Evolutionary conservation across 2,888 invertebrate genomes (phyloP).

Genomic region (Carabus problematicus): DNA sequence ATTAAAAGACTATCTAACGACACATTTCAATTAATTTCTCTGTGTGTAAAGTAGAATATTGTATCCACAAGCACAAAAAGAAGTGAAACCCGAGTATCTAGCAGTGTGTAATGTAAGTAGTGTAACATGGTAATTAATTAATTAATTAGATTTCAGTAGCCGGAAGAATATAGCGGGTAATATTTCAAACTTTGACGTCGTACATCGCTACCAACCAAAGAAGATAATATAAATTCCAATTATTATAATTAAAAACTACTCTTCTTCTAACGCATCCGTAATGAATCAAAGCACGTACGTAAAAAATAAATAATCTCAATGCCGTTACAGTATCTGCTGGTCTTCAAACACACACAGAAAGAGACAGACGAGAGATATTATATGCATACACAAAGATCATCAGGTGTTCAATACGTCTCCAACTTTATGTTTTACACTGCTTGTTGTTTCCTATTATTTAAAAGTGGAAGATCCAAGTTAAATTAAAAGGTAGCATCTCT

Average conservation of each 20-base stretch:
- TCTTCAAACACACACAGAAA: no score
- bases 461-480: no score
- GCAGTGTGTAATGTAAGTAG: not conserved
- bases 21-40: constrained; percentile 4
- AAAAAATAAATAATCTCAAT: not conserved
- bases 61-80: constrained; percentile 4
- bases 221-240: constrained; percentile 16
- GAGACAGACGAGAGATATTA: no score
- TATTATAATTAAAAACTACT: constrained; percentile 25
- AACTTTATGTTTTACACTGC: no score
- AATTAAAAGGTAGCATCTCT: no score
- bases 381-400: no score
- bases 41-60: not conserved
- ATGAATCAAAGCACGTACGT: not conserved
- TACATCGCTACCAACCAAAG: constrained; percentile 8
- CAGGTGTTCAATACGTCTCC: no score
- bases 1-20: constrained; percentile 8
- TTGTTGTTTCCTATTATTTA: no score
- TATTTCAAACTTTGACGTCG: constrained; percentile 16
- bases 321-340: no score
- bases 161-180: constrained; percentile 16
- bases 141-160: constrained; percentile 25
- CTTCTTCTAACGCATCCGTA: constrained; percentile 17
- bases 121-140: constrained; percentile 20
- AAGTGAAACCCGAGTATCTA: not conserved